A percentile compares a stretch with the other conserved stretches of the same genome.
Conservation (phyloP, 1,140 invertebrate species). For the Metaphire vulgaris region DNA sequence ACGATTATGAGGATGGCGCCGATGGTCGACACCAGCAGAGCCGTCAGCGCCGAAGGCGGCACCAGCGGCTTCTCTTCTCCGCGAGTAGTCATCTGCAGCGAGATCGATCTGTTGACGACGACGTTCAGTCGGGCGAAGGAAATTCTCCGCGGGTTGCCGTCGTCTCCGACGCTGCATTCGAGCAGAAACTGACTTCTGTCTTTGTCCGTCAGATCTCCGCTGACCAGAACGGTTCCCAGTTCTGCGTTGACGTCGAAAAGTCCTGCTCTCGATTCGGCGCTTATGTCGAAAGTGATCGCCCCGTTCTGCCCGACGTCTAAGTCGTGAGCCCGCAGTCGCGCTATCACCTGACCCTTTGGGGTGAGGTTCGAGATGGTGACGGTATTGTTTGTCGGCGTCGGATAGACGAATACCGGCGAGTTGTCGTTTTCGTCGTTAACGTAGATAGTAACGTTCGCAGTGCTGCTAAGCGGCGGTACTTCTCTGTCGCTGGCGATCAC, state of each 20-base stretch:
- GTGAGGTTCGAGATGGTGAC: slow-evolving; percentile 13
- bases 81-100: too few relatives aligned
- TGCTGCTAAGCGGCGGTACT: not conserved
- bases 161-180: slow-evolving; percentile 14
- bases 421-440: slow-evolving; percentile 22
- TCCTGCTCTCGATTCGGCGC: not conserved
- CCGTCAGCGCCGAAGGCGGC: not conserved
- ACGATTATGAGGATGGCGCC: slow-evolving; percentile 22
- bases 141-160: slow-evolving; percentile 17
- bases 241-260: slow-evolving; percentile 12
- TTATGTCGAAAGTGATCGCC: slow-evolving; percentile 3
- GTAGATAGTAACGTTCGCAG: not conserved
- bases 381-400: not conserved
- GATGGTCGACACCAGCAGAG: slow-evolving; percentile 11
- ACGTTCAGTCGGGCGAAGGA: slow-evolving; percentile 21
- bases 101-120: slow-evolving; percentile 26
- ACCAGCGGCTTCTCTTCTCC: too few relatives aligned
- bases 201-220: slow-evolving; percentile 17
- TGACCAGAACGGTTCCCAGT: slow-evolving; percentile 14
- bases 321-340: slow-evolving; percentile 20
- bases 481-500: slow-evolving; percentile 5
- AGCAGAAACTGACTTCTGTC: slow-evolving; percentile 2
- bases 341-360: slow-evolving; percentile 6
- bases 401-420: slow-evolving; percentile 4
- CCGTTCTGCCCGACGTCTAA: slow-evolving; percentile 21